A percentile compares a stretch with the other conserved stretches of the same genome.
phyloP scores from a whole-genome alignment of 2,888 invertebrate genomes.

The Yponomeuta plumbellus region DNA sequence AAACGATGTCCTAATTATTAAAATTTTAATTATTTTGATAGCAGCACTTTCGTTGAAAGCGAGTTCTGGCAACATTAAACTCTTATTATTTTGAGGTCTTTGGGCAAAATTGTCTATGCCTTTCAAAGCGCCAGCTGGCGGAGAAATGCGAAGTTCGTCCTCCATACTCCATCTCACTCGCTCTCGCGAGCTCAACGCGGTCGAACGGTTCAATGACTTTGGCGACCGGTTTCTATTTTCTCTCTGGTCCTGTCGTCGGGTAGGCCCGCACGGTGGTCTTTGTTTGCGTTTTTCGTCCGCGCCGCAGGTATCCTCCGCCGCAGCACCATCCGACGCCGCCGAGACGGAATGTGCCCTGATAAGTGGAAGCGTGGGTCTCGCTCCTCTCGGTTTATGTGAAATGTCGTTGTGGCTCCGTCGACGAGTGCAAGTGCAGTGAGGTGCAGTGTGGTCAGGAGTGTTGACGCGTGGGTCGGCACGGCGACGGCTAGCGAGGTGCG shows the following conservation, averaged over 20 bases:
- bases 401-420: constrained; percentile 71
- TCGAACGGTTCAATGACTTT: constrained; percentile 75
- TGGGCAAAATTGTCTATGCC: background rate
- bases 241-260: constrained; percentile 73
- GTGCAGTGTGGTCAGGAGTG: constrained; percentile 56
- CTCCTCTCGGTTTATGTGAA: constrained; percentile 69
- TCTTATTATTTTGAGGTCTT: constrained; percentile 34
- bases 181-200: constrained; percentile 51
- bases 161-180: constrained; percentile 51
- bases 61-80: background rate
- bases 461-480: constrained; percentile 51
- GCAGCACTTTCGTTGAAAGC: too few species aligned
- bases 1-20: too few species aligned
- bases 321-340: constrained; percentile 57
- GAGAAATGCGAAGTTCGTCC: constrained; percentile 18
- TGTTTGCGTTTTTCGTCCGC: constrained; percentile 75
- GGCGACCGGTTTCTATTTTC: constrained; percentile 75
- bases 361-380: constrained; percentile 71
- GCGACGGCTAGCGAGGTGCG: constrained; percentile 69
- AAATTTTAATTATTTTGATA: too few species aligned
- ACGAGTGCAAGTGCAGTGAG: constrained; percentile 73
- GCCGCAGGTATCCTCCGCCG: constrained; percentile 60
- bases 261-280: constrained; percentile 65
- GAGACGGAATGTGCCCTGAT: constrained; percentile 73
- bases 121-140: constrained; percentile 47